Conservation (phyloP, 2,113 vertebrate species). For the Atherinomorus stipes region DNA sequence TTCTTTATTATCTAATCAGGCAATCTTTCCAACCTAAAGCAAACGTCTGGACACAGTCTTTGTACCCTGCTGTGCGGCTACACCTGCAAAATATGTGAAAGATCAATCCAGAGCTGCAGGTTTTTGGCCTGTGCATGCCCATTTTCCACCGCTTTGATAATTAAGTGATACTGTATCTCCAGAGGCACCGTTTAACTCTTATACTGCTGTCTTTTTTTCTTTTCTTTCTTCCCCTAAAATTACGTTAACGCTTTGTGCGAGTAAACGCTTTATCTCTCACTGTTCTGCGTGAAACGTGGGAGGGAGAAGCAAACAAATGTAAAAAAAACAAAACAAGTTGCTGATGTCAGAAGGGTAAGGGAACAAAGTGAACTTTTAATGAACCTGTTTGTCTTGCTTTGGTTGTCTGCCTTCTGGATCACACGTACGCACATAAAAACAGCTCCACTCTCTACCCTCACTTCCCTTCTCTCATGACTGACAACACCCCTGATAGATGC, state of each 20-base stretch:
- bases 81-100: conserved; percentile 33
- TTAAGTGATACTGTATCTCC: conserved; percentile 52
- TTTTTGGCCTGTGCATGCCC: conserved; percentile 48
- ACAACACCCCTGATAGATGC: conserved; percentile 57
- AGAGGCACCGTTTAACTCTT: conserved; percentile 40
- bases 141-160: conserved; percentile 44
- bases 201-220: conserved; percentile 22
- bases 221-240: conserved; percentile 22
- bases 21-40: conserved; percentile 33
- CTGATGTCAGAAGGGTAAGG: not conserved
- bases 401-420: conserved; percentile 34
- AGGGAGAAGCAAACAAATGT: conserved; percentile 6
- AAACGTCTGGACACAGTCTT: conserved; percentile 29
- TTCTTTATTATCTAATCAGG: conserved; percentile 20
- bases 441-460: conserved; percentile 32
- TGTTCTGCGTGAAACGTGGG: not conserved
- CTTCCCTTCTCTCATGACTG: conserved; percentile 47
- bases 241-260: conserved; percentile 36
- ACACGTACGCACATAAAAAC: conserved; percentile 34
- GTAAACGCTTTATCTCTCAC: conserved; percentile 7
- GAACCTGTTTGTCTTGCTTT: conserved; percentile 66
- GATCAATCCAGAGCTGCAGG: conserved; percentile 4
- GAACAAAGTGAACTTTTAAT: conserved; percentile 59
- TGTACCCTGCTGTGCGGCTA: conserved; percentile 17
- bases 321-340: conserved; percentile 42